Conservation (phyloP, 2,113 vertebrate species). For the Aphelocoma coerulescens region DNA sequence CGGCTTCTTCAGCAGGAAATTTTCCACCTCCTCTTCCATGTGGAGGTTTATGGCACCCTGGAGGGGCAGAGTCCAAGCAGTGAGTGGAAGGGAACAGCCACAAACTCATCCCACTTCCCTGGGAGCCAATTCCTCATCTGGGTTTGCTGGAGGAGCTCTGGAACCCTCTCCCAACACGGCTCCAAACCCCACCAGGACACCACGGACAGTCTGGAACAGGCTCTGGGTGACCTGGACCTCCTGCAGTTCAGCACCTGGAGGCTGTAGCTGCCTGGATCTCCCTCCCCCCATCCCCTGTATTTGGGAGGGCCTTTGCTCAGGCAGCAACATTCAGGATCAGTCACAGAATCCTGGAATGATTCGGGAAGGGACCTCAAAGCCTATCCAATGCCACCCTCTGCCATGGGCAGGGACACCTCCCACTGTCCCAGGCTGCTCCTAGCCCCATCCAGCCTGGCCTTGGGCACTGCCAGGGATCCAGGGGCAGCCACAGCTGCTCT, state of each 20-base stretch:
- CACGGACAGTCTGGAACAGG: accelerated
- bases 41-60: slow-evolving; percentile 92
- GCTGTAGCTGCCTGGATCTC: background rate
- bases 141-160: background rate
- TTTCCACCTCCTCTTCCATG: slow-evolving; percentile 88
- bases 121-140: accelerated
- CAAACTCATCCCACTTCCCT: accelerated
- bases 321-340: background rate
- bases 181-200: background rate
- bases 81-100: accelerated
- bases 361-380: background rate
- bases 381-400: accelerated
- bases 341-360: background rate
- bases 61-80: accelerated
- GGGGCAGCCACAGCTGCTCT: background rate
- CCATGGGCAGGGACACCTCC: background rate
- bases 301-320: background rate
- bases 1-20: slow-evolving; percentile 80
- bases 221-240: too few species aligned
- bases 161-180: background rate
- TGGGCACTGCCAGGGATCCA: background rate
- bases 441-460: background rate
- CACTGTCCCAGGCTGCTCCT: background rate
- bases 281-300: background rate
- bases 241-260: background rate